A percentile compares a stretch with the other conserved stretches of the same genome.
Evolutionary conservation across 1,140 invertebrate species (phyloP).

Genomic region (Pseudomyrmex flavicornis): DNA sequence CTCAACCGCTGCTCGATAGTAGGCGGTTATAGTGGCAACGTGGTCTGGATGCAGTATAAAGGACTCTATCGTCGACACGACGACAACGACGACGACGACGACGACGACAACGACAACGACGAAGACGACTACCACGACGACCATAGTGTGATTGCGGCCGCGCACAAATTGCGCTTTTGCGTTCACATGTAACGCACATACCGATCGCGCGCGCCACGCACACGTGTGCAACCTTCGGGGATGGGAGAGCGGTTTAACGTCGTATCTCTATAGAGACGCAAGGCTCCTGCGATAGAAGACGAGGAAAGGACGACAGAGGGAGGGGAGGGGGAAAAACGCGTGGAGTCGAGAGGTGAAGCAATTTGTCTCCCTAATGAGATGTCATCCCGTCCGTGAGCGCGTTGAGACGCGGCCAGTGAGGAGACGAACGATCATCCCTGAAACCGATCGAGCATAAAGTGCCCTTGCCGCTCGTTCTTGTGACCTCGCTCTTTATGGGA

Average conservation of each 20-base stretch:
- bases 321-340: conserved; percentile 44
- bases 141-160: conserved; percentile 5
- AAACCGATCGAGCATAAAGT: conserved; percentile 72
- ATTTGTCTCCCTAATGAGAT: conserved; percentile 86
- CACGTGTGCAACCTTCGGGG: conserved; percentile 15
- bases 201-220: conserved; percentile 38
- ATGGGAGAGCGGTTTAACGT: conserved; percentile 30
- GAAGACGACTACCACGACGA: neutral
- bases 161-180: conserved; percentile 43
- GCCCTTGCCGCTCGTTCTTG: conserved; percentile 49
- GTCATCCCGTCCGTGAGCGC: conserved; percentile 81
- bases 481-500: conserved; percentile 28
- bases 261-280: conserved; percentile 42
- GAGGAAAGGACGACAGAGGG: neutral
- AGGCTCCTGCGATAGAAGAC: conserved; percentile 13
- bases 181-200: conserved; percentile 60
- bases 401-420: conserved; percentile 69
- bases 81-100: neutral
- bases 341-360: conserved; percentile 82
- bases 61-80: conserved; percentile 9
- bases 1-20: conserved; percentile 49
- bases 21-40: conserved; percentile 52
- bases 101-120: neutral
- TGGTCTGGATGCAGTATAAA: conserved; percentile 51
- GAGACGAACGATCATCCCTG: conserved; percentile 60